phyloP scores from a whole-genome alignment of 2,113 vertebrate species.

The Nerophis lumbriciformis region DNA sequence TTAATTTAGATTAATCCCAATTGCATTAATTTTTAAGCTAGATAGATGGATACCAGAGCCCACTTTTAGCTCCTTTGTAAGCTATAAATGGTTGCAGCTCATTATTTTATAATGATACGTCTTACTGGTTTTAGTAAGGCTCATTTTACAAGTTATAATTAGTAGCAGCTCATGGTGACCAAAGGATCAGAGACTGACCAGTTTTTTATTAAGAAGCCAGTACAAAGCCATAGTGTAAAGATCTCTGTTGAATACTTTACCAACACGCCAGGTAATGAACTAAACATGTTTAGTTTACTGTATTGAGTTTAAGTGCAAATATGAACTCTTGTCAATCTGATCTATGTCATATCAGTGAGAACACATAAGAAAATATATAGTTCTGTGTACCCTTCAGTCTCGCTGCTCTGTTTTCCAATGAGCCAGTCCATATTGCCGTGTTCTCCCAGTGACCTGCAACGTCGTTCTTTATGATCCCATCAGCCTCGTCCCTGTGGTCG shows the following conservation, averaged over 20 bases:
- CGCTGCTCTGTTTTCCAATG: slow-evolving; percentile 55
- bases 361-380: slow-evolving; percentile 47
- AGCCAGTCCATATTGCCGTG: slow-evolving; percentile 64
- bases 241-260: neutral
- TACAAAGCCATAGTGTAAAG: no score
- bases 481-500: slow-evolving; percentile 57
- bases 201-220: no score
- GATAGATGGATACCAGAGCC: no score
- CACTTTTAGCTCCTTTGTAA: neutral
- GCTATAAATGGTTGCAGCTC: neutral
- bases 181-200: no score
- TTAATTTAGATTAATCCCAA: no score
- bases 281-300: no score
- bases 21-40: no score
- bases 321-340: no score
- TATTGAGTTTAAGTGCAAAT: no score
- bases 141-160: neutral
- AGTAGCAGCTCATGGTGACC: neutral
- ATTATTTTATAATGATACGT: neutral
- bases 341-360: slow-evolving; percentile 16
- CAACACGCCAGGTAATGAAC: neutral
- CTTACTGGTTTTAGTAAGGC: neutral
- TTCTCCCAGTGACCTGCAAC: slow-evolving; percentile 59
- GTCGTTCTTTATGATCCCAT: slow-evolving; percentile 63
- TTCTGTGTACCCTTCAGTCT: slow-evolving; percentile 58